These are phyloP conservation scores for Montipora cactus DNA, from an alignment of 64 coral and sea anemone genomes.

Conservation along the genomic window DNA sequence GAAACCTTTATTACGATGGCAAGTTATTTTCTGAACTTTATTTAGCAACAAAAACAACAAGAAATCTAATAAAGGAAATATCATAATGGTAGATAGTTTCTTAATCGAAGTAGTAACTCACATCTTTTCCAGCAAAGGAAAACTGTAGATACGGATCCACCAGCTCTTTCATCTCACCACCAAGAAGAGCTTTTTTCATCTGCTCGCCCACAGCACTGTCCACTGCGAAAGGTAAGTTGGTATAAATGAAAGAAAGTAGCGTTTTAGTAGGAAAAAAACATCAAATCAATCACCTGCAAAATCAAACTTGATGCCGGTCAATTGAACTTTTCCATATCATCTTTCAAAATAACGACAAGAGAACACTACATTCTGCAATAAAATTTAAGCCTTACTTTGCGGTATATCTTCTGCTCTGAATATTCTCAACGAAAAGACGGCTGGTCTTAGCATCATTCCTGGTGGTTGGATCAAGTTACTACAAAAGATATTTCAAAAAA, in stretches of 20 bases:
- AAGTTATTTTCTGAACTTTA: too few species aligned
- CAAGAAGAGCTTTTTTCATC: conserved; percentile 77
- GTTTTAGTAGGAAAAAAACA: too few species aligned
- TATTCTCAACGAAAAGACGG: conserved; percentile 87
- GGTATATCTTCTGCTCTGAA: conserved; percentile 95
- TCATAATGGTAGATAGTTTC: too few species aligned
- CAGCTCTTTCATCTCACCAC: conserved; percentile 77
- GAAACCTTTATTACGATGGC: too few species aligned
- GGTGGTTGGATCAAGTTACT: conserved; percentile 97
- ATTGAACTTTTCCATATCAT: too few species aligned
- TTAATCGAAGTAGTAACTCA: neutral
- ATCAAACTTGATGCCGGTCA: too few species aligned
- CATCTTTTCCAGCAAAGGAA: conserved; percentile 94
- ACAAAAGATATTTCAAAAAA: neutral
- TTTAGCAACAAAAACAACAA: too few species aligned
- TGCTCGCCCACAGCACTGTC: conserved; percentile 77
- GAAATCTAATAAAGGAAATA: too few species aligned
- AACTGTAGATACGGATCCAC: conserved; percentile 90
- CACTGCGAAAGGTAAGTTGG: conserved; percentile 54
- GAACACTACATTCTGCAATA: too few species aligned
- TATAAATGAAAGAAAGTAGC: too few species aligned
- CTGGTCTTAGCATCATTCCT: conserved; percentile 91
- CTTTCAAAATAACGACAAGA: too few species aligned
- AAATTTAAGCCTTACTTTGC: conserved; percentile 72
- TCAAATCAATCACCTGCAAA: too few species aligned